Evolutionary conservation across 2,113 vertebrate species (phyloP).

Genomic region (Hiodon alosoides): DNA sequence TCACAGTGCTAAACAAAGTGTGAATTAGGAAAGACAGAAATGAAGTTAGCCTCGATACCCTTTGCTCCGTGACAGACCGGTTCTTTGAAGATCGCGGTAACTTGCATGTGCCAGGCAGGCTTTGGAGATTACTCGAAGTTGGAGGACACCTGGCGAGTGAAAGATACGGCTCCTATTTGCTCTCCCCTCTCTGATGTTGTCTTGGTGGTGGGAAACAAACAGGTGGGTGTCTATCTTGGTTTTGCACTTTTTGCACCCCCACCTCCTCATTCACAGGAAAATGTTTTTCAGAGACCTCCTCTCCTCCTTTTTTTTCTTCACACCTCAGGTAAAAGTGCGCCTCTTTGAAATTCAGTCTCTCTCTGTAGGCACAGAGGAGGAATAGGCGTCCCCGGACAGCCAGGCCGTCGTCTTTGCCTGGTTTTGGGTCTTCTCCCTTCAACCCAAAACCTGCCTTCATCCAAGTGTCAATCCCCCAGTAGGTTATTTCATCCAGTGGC

Average conservation of each 20-base stretch:
- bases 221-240: not conserved
- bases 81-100: not conserved
- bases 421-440: no score
- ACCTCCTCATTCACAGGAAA: not conserved
- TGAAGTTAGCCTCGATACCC: not conserved
- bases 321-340: no score
- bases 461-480: no score
- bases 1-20: no score
- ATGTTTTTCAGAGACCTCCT: not conserved
- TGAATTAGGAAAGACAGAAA: no score
- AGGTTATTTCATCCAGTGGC: no score
- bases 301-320: no score
- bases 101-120: not conserved
- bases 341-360: no score
- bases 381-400: no score
- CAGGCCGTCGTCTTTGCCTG: no score
- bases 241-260: not conserved
- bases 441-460: no score
- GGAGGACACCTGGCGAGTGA: not conserved
- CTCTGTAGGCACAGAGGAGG: no score
- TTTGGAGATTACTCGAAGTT: not conserved
- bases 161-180: conserved; percentile 2
- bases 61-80: not conserved
- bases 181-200: conserved; percentile 1
- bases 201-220: not conserved